phyloP scores from a whole-genome alignment of 2,797 vertebrate genomes.

The Hylomyscus alleni region DNA sequence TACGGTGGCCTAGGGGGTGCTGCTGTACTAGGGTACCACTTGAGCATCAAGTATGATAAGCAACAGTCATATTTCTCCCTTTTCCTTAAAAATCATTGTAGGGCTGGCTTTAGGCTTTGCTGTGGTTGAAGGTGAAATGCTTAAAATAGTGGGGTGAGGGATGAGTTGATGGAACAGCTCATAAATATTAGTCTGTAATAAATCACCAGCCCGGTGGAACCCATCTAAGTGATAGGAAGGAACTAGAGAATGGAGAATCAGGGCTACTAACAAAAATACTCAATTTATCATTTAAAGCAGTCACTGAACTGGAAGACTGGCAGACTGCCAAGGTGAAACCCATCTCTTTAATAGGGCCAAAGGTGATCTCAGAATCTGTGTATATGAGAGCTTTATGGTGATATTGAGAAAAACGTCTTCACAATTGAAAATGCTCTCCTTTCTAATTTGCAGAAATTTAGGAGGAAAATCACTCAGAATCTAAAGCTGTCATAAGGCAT shows the following conservation, averaged over 20 bases:
- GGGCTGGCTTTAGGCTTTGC: slow-evolving; percentile 56
- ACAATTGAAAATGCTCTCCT: slow-evolving; percentile 61
- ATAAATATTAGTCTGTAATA: slow-evolving; percentile 78
- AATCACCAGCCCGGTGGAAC: slow-evolving; percentile 83
- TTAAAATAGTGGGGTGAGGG: neutral
- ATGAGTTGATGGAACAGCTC: slow-evolving; percentile 54
- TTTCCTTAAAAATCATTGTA: slow-evolving; percentile 51
- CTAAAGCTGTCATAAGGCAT: slow-evolving; percentile 1
- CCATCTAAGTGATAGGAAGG: slow-evolving; percentile 79
- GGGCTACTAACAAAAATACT: slow-evolving; percentile 85
- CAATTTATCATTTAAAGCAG: slow-evolving; percentile 85
- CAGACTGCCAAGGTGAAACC: slow-evolving; percentile 84
- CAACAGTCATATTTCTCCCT: neutral
- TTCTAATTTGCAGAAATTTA: neutral
- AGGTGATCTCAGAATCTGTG: slow-evolving; percentile 80
- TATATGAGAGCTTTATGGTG: slow-evolving; percentile 61
- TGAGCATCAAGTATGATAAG: neutral
- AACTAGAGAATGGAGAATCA: slow-evolving; percentile 74
- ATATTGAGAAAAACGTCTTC: slow-evolving; percentile 56
- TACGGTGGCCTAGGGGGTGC: accelerated
- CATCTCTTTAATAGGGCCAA: slow-evolving; percentile 86
- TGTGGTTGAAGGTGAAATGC: slow-evolving; percentile 76
- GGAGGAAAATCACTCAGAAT: neutral
- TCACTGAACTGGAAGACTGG: slow-evolving; percentile 78
- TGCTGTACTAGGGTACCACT: no score